Evolutionary conservation across 2,113 vertebrate species (phyloP).

Genomic region (Petroica traversi): DNA sequence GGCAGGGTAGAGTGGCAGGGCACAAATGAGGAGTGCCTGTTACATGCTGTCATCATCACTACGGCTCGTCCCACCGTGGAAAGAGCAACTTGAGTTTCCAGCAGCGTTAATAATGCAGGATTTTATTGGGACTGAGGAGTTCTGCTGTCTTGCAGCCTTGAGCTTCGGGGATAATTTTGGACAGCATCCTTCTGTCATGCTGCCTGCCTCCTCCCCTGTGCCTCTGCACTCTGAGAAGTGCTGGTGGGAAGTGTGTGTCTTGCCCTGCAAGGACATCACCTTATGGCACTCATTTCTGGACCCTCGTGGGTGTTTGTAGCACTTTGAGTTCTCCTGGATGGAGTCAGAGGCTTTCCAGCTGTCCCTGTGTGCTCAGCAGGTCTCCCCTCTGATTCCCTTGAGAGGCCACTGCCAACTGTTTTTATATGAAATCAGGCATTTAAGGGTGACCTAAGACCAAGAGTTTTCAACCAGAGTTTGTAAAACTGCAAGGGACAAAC

Average conservation of each 20-base stretch:
- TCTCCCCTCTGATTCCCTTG: background rate
- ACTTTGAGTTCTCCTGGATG: background rate
- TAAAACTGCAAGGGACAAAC: background rate
- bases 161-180: background rate
- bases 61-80: background rate
- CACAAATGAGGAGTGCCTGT: background rate
- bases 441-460: background rate
- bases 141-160: background rate
- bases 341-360: background rate
- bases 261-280: background rate
- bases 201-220: background rate
- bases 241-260: background rate
- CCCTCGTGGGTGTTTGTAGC: rapidly evolving
- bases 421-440: background rate
- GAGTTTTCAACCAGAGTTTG: background rate
- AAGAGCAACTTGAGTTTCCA: background rate
- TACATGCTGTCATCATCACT: background rate
- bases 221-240: background rate
- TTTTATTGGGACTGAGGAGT: background rate
- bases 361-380: rapidly evolving
- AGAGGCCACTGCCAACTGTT: background rate
- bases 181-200: background rate
- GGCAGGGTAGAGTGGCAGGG: background rate
- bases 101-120: background rate
- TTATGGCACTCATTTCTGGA: background rate